Conservation (phyloP, 2,888 invertebrate species). For the Dysmachus trigonus region DNA sequence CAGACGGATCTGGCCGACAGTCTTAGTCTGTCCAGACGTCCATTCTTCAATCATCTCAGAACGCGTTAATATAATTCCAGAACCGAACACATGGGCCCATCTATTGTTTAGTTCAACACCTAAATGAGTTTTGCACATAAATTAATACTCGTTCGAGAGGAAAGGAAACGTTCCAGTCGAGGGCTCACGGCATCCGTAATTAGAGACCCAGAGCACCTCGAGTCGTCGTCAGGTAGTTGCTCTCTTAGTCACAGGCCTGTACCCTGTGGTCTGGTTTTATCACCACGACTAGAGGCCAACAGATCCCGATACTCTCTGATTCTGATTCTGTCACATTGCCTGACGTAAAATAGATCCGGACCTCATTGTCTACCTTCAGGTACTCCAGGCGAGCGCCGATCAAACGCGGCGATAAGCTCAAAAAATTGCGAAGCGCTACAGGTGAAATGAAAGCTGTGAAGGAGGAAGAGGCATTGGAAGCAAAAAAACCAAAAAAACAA, state of each 20-base stretch:
- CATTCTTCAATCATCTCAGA: slow-evolving; percentile 42
- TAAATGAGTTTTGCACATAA: slow-evolving; percentile 50
- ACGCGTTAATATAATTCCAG: slow-evolving; percentile 48
- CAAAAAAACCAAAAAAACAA: slow-evolving; percentile 3
- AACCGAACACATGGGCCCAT: slow-evolving; percentile 47
- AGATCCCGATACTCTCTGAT: slow-evolving; percentile 23
- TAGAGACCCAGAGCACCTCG: slow-evolving; percentile 23
- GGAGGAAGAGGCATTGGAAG: slow-evolving; percentile 9
- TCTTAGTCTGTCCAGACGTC: slow-evolving; percentile 5
- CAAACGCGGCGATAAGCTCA: slow-evolving; percentile 7
- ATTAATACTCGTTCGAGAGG: slow-evolving; percentile 50
- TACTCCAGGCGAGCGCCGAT: slow-evolving; percentile 8
- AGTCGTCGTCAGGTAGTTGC: slow-evolving; percentile 30
- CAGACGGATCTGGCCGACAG: not conserved
- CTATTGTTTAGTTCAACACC: slow-evolving; percentile 51
- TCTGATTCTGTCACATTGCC: slow-evolving; percentile 29
- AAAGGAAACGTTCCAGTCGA: slow-evolving; percentile 51
- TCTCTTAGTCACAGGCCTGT: not conserved
- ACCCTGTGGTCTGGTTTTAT: not conserved
- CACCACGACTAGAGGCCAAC: not conserved
- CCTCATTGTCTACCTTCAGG: slow-evolving; percentile 41
- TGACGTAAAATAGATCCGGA: slow-evolving; percentile 41
- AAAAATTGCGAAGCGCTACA: slow-evolving; percentile 14
- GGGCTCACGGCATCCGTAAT: slow-evolving; percentile 48
- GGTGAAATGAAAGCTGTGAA: slow-evolving; percentile 25